These are phyloP conservation scores for Leucophenga montana DNA, from an alignment of 2,888 invertebrate species.

Conservation along the genomic window DNA sequence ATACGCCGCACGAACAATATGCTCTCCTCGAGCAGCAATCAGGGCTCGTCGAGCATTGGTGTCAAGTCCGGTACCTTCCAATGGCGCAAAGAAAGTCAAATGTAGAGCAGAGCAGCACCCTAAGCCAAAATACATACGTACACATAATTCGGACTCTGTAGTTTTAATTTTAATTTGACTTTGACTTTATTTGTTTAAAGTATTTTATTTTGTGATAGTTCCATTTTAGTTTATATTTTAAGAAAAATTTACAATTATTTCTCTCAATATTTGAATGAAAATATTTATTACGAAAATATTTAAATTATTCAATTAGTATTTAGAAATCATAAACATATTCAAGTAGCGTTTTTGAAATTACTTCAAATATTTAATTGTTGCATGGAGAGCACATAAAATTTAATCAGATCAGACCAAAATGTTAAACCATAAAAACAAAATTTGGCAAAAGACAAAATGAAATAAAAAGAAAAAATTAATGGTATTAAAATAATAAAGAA, in stretches of 20 bases:
- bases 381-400: slow-evolving; percentile 7
- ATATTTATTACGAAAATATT: slow-evolving; percentile 9
- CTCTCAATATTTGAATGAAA: too few species aligned
- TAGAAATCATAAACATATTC: slow-evolving; percentile 15
- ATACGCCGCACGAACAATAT: slow-evolving; percentile 73
- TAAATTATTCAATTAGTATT: slow-evolving; percentile 2
- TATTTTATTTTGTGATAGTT: slow-evolving; percentile 66
- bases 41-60: slow-evolving; percentile 74
- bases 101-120: slow-evolving; percentile 59
- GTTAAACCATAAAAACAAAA: background rate
- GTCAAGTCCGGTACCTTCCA: slow-evolving; percentile 74
- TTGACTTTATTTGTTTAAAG: slow-evolving; percentile 49
- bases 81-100: slow-evolving; percentile 74
- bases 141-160: slow-evolving; percentile 35
- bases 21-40: slow-evolving; percentile 71
- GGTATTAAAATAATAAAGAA: slow-evolving; percentile 28
- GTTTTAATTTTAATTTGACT: slow-evolving; percentile 40
- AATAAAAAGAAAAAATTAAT: too few species aligned
- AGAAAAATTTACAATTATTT: slow-evolving; percentile 36
- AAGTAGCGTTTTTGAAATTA: slow-evolving; percentile 7
- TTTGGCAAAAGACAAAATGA: background rate
- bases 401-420: background rate
- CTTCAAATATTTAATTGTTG: slow-evolving; percentile 11
- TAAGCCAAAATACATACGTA: slow-evolving; percentile 27
- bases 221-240: slow-evolving; percentile 55